These are phyloP conservation scores for Bembecia ichneumoniformis DNA, from an alignment of 2,888 invertebrate species.

Conservation along the genomic window DNA sequence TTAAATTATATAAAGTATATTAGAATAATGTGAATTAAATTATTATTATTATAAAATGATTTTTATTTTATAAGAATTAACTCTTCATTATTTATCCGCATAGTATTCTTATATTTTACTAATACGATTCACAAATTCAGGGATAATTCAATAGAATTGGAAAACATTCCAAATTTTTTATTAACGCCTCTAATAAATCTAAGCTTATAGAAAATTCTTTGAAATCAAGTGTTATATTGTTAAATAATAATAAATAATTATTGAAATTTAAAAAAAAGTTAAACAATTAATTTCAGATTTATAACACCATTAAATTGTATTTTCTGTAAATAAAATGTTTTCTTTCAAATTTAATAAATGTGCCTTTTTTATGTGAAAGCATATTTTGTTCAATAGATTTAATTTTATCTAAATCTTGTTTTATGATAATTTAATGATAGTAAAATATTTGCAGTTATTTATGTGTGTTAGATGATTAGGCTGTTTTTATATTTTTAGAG, in stretches of 20 bases:
- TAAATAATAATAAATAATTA: no score
- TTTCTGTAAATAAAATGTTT: background rate
- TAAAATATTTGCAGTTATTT: background rate
- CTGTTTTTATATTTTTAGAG: background rate
- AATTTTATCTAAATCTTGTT: background rate
- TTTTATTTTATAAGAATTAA: background rate
- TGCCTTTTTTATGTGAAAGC: constrained; percentile 42
- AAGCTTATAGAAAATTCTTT: no score
- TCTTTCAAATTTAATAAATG: constrained; percentile 37
- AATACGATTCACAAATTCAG: no score
- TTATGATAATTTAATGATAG: background rate
- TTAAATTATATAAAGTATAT: background rate
- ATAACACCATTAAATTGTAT: no score
- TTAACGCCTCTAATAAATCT: no score
- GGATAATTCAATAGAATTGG: no score
- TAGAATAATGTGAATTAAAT: background rate
- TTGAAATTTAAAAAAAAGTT: no score
- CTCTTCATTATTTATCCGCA: background rate
- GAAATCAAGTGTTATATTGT: no score
- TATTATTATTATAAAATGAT: background rate
- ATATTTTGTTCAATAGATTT: background rate
- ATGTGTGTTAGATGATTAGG: background rate
- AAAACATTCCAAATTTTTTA: no score
- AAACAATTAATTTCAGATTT: no score
- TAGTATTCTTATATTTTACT: no score